Evolutionary conservation across 2,888 invertebrate genomes (phyloP).

Genomic region (Molanna angustata): DNA sequence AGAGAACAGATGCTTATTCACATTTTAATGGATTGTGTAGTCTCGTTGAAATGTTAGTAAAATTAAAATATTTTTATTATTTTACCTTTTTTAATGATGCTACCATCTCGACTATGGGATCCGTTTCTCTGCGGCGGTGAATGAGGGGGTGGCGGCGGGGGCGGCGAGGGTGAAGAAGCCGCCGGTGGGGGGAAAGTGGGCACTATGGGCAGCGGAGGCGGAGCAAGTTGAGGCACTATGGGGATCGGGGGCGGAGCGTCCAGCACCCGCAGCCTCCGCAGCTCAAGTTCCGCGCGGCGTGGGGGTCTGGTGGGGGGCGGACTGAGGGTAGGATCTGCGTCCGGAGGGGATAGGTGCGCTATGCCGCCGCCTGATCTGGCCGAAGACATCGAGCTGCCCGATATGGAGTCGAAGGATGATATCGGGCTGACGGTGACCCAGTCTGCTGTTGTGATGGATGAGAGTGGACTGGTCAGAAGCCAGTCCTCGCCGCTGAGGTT

Average conservation of each 20-base stretch:
- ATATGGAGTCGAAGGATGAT: constrained; percentile 11
- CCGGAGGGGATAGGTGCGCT: constrained; percentile 5
- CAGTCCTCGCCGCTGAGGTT: constrained; percentile 5
- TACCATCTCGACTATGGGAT: too few relatives aligned
- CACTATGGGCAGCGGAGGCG: too few relatives aligned
- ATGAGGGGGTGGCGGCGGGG: constrained; percentile 23
- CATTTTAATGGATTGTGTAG: too few relatives aligned
- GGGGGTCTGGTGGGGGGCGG: constrained; percentile 30
- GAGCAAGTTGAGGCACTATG: constrained; percentile 17
- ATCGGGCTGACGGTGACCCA: constrained; percentile 15
- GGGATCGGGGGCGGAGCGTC: constrained; percentile 31
- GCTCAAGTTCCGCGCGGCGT: constrained; percentile 29
- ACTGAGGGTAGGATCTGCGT: constrained; percentile 5
- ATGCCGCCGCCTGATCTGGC: not conserved
- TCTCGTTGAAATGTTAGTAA: too few relatives aligned
- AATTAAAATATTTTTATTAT: too few relatives aligned
- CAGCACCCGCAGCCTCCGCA: constrained; percentile 25
- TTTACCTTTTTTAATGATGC: too few relatives aligned
- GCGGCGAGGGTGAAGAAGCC: constrained; percentile 27
- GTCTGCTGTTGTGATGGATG: constrained; percentile 17
- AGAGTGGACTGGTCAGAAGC: constrained; percentile 13
- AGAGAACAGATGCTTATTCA: too few relatives aligned
- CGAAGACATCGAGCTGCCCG: constrained; percentile 1
- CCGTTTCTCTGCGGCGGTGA: constrained; percentile 10
- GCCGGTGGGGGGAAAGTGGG: too few relatives aligned